Evolutionary conservation across 1,140 invertebrate genomes (phyloP), one percentile per base, ranked within the genome.

Genomic region (Heliothis subflexa): DNA sequence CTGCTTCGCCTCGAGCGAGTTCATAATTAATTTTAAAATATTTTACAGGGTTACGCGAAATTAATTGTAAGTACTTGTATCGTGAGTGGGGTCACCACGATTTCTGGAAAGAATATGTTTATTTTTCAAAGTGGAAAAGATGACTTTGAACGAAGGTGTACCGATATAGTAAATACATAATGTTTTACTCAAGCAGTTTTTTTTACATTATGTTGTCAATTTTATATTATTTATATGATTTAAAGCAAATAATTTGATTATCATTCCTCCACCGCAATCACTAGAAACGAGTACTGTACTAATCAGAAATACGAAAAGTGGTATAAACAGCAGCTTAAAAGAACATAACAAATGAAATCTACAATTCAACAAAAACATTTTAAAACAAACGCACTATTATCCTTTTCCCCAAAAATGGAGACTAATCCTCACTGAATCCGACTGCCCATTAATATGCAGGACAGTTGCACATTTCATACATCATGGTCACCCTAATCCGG

Each of bases 11-110:
- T 62, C 64, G 74, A 78, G 68, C 75, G 45, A 80, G 75, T 83
- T 80, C 54, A 59, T 76, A 83, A 83, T 83, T 83, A 83, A 83
- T 83, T 83, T 82, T 78, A 71, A 82, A 80, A 79, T 79, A 72
- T 82, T 81, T 79, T 66, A 75, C 55, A 75, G 72, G 16, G 70
- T 73, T 66, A 71, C 68, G 78, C 66, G 74, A 49, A 49, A 49
- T 25, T 57, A 61, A 73, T 57, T 73, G 55, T 64, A 12, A 16
- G 40, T 61, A 73, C 55, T 73, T 61, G 16, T 68, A 49, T 73
- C 28, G 21, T 14, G n/a, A 33, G 78, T 82, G 50, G 72, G 68
- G 28, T 7, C 16, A 45, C 77, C 57, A 79, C 61, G n/a, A 55
- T 47, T 18, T 10, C 1, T 40, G 13, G 13, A 14, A 52, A 52